Evolutionary conservation across 1,140 invertebrate genomes (phyloP), one percentile per base, ranked within the genome.

Genomic region (Pachyrhynchus sulphureomaculatus): DNA sequence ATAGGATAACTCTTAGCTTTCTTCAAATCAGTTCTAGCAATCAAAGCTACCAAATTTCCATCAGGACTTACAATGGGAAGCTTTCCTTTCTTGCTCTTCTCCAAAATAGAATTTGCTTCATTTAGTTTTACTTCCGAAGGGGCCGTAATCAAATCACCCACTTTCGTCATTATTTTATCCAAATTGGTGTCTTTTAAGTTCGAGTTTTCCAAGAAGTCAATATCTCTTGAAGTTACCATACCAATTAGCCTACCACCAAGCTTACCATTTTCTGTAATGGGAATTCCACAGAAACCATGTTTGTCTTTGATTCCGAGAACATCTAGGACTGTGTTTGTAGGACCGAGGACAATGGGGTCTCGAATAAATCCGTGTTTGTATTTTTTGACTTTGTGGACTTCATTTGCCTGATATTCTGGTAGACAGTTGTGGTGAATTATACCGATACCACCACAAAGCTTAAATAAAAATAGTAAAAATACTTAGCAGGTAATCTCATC

Each of bases 301-400:
- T 86, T 83, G 66, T 88, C 87, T 75, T 99, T 98, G 0, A 96
- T 88, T 42, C 87, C 83, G 34, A 96, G 77, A 0, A 99, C 92
- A 80, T 99, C 95, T 34, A 80, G 81, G 0, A 98, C 88, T 1
- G 87, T 92, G 66, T 95, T 84, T 13, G 82, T 79, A 0, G 94
- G 93, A 20, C 88, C 88, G 74, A 98, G 85, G 12, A 97, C 95
- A 12, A 95, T 86, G 1, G 97, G 96, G 76, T 98, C 93, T 36
- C 92, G 82, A 68, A 99, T 99, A 73, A 99, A 99, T 5, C 96
- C 96, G 78, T 99, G 97, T 77, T 99, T 96, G 77, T 98, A 99
- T 76, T 96, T 96, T 78, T 99, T 99, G 1, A 99, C 97, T 86
- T 97, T 98, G 62, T 87, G 83, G 5, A 99, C 95, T 84, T 99